Evolutionary conservation across 2,888 invertebrate species (phyloP).

Genomic region (Troglohyphantes excavatus): DNA sequence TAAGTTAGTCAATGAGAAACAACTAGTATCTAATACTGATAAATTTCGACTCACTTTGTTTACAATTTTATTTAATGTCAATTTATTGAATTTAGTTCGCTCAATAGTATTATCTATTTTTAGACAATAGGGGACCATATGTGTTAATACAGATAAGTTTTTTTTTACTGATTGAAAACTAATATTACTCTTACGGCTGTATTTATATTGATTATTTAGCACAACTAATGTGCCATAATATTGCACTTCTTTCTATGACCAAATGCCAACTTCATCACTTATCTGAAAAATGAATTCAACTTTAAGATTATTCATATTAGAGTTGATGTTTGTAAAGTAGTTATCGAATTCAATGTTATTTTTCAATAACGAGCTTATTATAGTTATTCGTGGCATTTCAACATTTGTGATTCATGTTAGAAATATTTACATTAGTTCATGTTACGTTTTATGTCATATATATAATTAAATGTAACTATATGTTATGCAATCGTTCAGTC

Average conservation of each 20-base stretch:
- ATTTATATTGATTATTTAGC: constrained; percentile 22
- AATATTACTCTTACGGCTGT: too few relatives aligned
- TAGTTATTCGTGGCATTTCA: constrained; percentile 22
- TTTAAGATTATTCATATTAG: constrained; percentile 21
- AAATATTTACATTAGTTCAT: neutral
- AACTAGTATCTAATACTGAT: too few relatives aligned
- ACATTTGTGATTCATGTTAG: neutral
- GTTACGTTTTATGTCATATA: neutral
- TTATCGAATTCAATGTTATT: constrained; percentile 16
- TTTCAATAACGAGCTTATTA: constrained; percentile 41
- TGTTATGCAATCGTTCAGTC: too few relatives aligned
- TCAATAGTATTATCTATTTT: neutral
- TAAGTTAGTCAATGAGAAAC: too few relatives aligned
- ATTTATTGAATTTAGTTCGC: too few relatives aligned
- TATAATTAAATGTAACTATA: too few relatives aligned
- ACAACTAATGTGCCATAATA: constrained; percentile 67
- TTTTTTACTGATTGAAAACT: too few relatives aligned
- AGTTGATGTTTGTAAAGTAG: constrained; percentile 33
- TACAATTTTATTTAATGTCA: too few relatives aligned
- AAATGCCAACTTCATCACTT: constrained; percentile 66
- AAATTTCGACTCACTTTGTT: too few relatives aligned
- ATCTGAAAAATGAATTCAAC: neutral
- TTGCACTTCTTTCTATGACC: constrained; percentile 57
- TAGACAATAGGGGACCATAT: neutral
- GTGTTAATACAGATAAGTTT: too few relatives aligned